Conservation (phyloP, 2,888 invertebrate species). For the Scaptomyza reducta region DNA sequence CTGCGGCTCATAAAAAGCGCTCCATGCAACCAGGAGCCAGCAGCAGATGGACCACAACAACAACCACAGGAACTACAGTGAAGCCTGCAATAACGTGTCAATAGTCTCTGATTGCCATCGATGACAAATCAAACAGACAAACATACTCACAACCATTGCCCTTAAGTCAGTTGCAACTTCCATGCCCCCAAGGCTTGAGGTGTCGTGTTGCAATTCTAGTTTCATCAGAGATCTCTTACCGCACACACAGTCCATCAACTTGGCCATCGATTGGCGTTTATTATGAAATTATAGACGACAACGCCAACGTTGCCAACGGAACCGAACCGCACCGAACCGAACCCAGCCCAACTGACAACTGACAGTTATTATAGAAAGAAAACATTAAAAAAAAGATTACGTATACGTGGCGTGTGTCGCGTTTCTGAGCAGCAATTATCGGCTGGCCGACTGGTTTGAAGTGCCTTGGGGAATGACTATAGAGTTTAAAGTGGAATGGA, state of each 20-base stretch:
- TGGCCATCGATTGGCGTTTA: slow-evolving; percentile 46
- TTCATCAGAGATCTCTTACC: background rate
- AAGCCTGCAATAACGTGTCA: slow-evolving; percentile 37
- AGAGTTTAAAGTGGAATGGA: background rate
- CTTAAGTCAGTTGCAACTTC: slow-evolving; percentile 20
- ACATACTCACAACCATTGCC: slow-evolving; percentile 20
- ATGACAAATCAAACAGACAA: slow-evolving; percentile 41
- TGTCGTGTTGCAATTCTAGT: slow-evolving; percentile 36
- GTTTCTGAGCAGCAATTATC: slow-evolving; percentile 27
- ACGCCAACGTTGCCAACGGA: slow-evolving; percentile 24
- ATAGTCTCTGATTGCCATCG: slow-evolving; percentile 33
- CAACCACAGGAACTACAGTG: slow-evolving; percentile 1
- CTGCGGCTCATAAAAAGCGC: slow-evolving; percentile 49
- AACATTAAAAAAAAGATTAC: slow-evolving; percentile 34
- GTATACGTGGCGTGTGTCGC: slow-evolving; percentile 56
- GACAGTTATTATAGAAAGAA: slow-evolving; percentile 25
- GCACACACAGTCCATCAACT: slow-evolving; percentile 45
- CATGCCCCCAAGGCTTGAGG: slow-evolving; percentile 18
- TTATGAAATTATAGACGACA: slow-evolving; percentile 44
- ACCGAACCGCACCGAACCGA: too few species aligned
- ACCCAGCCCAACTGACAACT: background rate
- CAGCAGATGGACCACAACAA: slow-evolving; percentile 7
- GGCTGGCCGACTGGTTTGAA: slow-evolving; percentile 23
- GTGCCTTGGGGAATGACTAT: slow-evolving; percentile 2
- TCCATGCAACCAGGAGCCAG: slow-evolving; percentile 45